Base-by-base conservation (phyloP, 2,113 vertebrate species). In the Solea solea region DNA sequence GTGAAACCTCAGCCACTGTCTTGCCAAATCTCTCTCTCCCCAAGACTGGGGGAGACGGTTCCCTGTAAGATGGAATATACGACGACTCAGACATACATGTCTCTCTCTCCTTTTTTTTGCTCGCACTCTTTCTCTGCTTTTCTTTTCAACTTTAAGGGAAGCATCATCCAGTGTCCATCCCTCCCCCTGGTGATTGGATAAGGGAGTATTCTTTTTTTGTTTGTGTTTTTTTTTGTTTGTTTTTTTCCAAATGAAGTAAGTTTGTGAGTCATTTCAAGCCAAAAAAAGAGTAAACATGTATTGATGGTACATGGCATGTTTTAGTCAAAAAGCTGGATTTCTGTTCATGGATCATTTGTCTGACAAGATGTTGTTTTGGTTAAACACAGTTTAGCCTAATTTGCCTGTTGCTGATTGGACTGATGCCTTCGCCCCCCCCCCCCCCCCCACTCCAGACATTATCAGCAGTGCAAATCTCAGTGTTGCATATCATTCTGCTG, bases 401-500 rank as follows among this genome's bases (percentile, higher is more conserved):
- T 72, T 81, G 79, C 74, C 78, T 72, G 88, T 75, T 89, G 85
- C 88, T 71, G 72, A 84, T 56, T 88, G 87, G 88, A 87, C 82
- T 54, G 13, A 14, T 77, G 76, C 88, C 76, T 51, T 65, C 28
- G n/a, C 44, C 12, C 9, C 44, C 44, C 9, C 9, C 9, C 9
- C 9, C 12, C 12, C 12, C 14, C 8, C 45, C 12, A 9, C 45
- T 4, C 8, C 45, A 48, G 14, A 48, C 9, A 77, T 93, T 84
- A 68, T 83, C 86, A 89, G 85, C 83, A 89, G 88, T 84, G 78
- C 86, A 80, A 91, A 86, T 81, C 90, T 92, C 86, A 21, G 80
- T 87, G 74, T 87, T 90, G 69, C 89, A 94, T 92, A 93, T 94
- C 94, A 89, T 92, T 88, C 86, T 74, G 75, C 73, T 85, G 88